Conservation (phyloP, 2,797 vertebrate species). For the Acrocephalus scirpaceus region DNA sequence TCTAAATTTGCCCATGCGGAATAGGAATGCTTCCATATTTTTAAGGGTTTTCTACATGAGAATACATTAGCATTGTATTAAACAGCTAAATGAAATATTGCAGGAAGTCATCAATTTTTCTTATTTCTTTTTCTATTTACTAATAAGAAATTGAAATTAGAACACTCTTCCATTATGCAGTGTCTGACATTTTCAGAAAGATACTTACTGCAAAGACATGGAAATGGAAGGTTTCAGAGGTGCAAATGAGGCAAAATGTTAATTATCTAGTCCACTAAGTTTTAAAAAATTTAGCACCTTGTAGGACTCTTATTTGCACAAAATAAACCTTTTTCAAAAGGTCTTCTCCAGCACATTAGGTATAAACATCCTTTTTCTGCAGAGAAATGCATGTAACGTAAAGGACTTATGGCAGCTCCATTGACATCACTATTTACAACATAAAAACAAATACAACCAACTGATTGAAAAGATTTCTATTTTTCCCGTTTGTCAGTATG, state of each 20-base stretch:
- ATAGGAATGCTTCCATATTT: background rate
- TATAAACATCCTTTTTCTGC: background rate
- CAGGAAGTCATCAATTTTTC: constrained; percentile 7
- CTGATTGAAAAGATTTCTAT: background rate
- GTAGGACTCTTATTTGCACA: constrained; percentile 6
- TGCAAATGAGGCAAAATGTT: constrained; percentile 45
- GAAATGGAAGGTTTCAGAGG: constrained; percentile 26
- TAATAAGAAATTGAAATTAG: constrained; percentile 34
- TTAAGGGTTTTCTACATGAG: background rate
- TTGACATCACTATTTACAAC: background rate
- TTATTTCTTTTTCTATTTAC: background rate
- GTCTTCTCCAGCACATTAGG: background rate
- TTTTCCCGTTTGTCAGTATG: background rate
- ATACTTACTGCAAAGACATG: background rate
- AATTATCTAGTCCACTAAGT: constrained; percentile 29
- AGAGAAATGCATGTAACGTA: background rate
- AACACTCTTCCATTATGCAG: constrained; percentile 30
- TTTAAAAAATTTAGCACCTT: constrained; percentile 38
- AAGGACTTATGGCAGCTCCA: background rate
- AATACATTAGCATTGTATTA: background rate
- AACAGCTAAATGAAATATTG: background rate
- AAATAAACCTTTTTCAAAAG: constrained; percentile 32
- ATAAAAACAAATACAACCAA: background rate
- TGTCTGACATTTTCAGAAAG: constrained; percentile 44
- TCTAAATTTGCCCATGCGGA: background rate